phyloP scores from a whole-genome alignment of 2,888 invertebrate genomes.

The Scaptodrosophila latifasciaeformis region DNA sequence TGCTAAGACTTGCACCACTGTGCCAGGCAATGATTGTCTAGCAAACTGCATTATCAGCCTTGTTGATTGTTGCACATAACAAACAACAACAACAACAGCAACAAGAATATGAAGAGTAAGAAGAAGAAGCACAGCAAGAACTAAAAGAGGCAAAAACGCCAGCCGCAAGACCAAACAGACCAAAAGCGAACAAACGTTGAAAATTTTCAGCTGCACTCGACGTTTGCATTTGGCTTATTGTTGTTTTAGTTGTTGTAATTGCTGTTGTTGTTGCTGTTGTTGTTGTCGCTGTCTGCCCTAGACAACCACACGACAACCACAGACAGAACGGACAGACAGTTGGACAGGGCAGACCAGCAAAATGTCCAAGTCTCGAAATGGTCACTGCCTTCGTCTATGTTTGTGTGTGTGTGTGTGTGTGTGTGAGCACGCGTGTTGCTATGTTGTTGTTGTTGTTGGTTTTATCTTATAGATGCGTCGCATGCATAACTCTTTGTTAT shows the following conservation, averaged over 20 bases:
- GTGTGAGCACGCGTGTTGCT: no score
- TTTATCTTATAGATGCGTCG: slow-evolving; percentile 37
- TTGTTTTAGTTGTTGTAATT: no score
- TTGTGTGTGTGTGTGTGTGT: no score
- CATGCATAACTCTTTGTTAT: slow-evolving; percentile 56
- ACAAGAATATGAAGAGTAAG: no score
- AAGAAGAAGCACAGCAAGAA: neutral
- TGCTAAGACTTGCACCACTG: no score
- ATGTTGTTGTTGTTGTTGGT: neutral
- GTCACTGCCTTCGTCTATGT: no score
- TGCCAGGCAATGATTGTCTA: neutral
- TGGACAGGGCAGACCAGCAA: no score
- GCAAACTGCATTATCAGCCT: slow-evolving; percentile 7
- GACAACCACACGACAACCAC: no score
- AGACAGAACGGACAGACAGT: no score
- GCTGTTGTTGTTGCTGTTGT: neutral
- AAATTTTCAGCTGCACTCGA: no score
- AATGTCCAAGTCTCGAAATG: no score
- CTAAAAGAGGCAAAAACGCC: neutral
- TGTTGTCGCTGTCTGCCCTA: no score
- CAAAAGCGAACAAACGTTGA: neutral
- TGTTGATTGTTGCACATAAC: slow-evolving; percentile 21
- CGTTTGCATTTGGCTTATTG: slow-evolving; percentile 1
- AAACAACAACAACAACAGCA: slow-evolving; percentile 7
- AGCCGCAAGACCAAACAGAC: neutral